Base-by-base conservation (phyloP, 2,888 invertebrate species). In the Sinodicranocentrus sp. region DNA sequence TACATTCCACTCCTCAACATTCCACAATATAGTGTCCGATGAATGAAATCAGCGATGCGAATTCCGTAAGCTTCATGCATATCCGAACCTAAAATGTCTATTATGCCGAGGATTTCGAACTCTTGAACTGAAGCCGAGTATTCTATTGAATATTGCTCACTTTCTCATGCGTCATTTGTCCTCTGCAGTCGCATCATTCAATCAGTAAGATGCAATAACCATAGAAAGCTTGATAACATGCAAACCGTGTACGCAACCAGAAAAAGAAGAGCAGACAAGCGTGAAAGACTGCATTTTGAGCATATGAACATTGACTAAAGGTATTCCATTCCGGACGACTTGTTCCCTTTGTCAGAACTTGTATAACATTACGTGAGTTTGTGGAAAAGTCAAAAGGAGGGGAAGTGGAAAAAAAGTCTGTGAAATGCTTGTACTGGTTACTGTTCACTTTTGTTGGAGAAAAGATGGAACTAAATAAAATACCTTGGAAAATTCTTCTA, bases 161-260 rank as follows among this genome's bases (percentile, higher is more conserved):
- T 78, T 70, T 61, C 61, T 78, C 78, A 78, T 78, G 78, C 78
- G 78, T 70, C 78, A 78, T 78, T 78, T 78, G 78, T 78, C 68
- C 78, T 61, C 59, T 78, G 70, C 68, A 78, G 78, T 70, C 78
- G 78, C 78, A 78, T 78, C 78, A 78, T 78, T 78, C 78, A 78
- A 78, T 78, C 70, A 78, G 70, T 70, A 70, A 78, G 78, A 78
- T 70, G 57, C 78, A 77, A 57, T 67, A 67, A 77, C 67, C 39
- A 43, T 67, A 57, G 2, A 21, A 26, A 52, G n/a, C 39, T 33
- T 65, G 54, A 54, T 52, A 67, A 61, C 39, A 54, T 43, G 19
- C 39, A 65, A 72, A 61, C 61, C 23, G 21, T 28, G 21, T 52
- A 63, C 52, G 65, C 54, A 77, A 59, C 78, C 70, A 70, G 70